These are phyloP conservation scores for Drosophila simulans DNA, from an alignment of 1,140 invertebrate genomes.

Conservation along the genomic window DNA sequence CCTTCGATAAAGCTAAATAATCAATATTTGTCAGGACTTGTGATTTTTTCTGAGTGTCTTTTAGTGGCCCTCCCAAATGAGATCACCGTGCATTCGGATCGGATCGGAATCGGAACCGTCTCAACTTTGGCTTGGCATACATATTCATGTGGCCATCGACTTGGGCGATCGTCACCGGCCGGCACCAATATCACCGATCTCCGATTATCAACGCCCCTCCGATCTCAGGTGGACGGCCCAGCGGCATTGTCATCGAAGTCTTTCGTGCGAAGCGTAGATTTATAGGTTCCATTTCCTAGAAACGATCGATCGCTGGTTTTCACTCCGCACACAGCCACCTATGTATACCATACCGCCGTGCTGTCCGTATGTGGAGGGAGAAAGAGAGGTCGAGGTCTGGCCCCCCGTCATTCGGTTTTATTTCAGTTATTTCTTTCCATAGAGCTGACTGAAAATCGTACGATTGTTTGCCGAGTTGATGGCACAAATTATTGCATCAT, in stretches of 20 bases:
- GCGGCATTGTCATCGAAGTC: slow-evolving; percentile 34
- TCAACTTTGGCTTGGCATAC: slow-evolving; percentile 29
- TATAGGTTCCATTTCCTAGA: slow-evolving; percentile 57
- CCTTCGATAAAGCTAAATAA: too few species aligned
- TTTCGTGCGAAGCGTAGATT: slow-evolving; percentile 50
- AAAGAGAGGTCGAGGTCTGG: slow-evolving; percentile 53
- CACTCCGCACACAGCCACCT: slow-evolving; percentile 8
- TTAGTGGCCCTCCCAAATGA: slow-evolving; percentile 16
- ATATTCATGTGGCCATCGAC: slow-evolving; percentile 36
- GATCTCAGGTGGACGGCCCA: slow-evolving; percentile 40
- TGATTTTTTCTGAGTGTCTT: slow-evolving; percentile 25
- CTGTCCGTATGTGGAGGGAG: background rate
- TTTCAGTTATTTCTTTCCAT: background rate
- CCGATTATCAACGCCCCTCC: slow-evolving; percentile 39
- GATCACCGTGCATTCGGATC: slow-evolving; percentile 7
- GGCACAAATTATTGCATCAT: slow-evolving; percentile 77
- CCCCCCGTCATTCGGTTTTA: slow-evolving; percentile 21
- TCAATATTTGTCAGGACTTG: background rate
- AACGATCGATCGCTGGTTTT: slow-evolving; percentile 49
- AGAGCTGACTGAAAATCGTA: slow-evolving; percentile 53
- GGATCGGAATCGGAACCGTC: slow-evolving; percentile 30
- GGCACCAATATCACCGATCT: slow-evolving; percentile 38
- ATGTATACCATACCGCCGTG: background rate
- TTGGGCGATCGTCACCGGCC: slow-evolving; percentile 42
- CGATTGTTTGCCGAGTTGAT: slow-evolving; percentile 46